These are phyloP conservation scores for Hanleya hanleyi DNA, from an alignment of 2,888 invertebrate genomes.

Conservation along the genomic window DNA sequence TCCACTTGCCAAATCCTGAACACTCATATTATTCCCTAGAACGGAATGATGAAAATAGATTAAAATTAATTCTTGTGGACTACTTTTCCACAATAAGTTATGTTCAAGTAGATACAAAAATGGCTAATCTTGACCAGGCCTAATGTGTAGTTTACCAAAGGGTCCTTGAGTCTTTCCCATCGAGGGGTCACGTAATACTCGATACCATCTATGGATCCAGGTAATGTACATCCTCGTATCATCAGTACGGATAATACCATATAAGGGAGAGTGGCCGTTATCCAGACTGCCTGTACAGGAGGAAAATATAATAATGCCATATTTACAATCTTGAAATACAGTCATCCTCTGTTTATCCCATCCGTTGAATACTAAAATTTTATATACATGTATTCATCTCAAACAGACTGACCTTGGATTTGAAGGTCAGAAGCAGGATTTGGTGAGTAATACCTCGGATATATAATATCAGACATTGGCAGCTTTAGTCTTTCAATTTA, in stretches of 20 bases:
- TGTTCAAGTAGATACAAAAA: too few species aligned
- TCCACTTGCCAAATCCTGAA: too few species aligned
- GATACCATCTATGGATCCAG: slow-evolving; percentile 90
- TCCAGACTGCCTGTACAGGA: slow-evolving; percentile 92
- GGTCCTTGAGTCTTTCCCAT: slow-evolving; percentile 86
- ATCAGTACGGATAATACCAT: slow-evolving; percentile 89
- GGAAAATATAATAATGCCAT: too few species aligned
- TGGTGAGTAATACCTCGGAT: not conserved
- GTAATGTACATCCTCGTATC: slow-evolving; percentile 85
- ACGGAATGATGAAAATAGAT: not conserved
- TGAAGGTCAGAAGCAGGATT: not conserved
- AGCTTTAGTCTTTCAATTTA: not conserved
- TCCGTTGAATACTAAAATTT: too few species aligned
- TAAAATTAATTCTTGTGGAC: not conserved
- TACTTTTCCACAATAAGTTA: too few species aligned
- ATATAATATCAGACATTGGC: not conserved
- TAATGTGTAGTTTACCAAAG: slow-evolving; percentile 77
- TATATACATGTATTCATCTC: too few species aligned
- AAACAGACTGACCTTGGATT: too few species aligned
- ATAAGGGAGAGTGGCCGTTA: slow-evolving; percentile 93
- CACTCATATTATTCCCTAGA: too few species aligned
- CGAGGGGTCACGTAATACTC: slow-evolving; percentile 87
- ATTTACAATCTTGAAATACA: too few species aligned
- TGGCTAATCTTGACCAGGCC: too few species aligned
- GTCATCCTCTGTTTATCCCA: too few species aligned